These are phyloP conservation scores for Julus scandinavius DNA, from an alignment of 2,888 invertebrate genomes.

Conservation along the genomic window DNA sequence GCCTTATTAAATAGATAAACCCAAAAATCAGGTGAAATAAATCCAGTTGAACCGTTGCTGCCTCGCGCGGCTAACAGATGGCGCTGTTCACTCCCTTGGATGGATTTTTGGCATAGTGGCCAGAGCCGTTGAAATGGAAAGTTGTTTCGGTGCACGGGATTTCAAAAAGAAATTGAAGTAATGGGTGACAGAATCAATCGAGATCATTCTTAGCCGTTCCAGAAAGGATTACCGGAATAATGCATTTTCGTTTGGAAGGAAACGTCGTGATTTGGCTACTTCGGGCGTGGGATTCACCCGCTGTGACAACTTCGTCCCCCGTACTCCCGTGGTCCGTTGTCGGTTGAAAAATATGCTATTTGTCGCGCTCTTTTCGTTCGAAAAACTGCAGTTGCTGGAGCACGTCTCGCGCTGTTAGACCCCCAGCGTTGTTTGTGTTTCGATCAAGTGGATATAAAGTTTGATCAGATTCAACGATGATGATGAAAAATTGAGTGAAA, in stretches of 20 bases:
- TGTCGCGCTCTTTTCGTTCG: neutral
- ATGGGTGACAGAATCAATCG: conserved; percentile 33
- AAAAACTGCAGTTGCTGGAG: neutral
- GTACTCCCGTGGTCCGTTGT: neutral
- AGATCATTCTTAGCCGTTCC: neutral
- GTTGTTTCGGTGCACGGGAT: conserved; percentile 1
- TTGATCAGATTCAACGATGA: neutral
- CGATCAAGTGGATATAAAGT: neutral
- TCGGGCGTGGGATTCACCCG: neutral
- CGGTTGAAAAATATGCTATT: neutral
- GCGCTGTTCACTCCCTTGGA: neutral
- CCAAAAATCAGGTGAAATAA: neutral
- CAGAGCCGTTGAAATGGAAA: conserved; percentile 2
- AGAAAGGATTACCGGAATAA: conserved; percentile 33
- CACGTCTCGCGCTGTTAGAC: neutral
- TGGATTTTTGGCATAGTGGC: neutral
- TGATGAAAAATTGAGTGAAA: conserved; percentile 23
- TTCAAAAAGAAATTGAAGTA: neutral
- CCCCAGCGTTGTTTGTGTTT: neutral
- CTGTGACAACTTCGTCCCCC: conserved; percentile 33
- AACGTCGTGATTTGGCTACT: neutral
- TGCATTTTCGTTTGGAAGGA: conserved; percentile 21
- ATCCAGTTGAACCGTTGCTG: neutral
- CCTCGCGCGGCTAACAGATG: neutral
- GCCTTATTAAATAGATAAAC: neutral